Conservation (phyloP, 2,888 invertebrate species). For the Rhagium mordax region DNA sequence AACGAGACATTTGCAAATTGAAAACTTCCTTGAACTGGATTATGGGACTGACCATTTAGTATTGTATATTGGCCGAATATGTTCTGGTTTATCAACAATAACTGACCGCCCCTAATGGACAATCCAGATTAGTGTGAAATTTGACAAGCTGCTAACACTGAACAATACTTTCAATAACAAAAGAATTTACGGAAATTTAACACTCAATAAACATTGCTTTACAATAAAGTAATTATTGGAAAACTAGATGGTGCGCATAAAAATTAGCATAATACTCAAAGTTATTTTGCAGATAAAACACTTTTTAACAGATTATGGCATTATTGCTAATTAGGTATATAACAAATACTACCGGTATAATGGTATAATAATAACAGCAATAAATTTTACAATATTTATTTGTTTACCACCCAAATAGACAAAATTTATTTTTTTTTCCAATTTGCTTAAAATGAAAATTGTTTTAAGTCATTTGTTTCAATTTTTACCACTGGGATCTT, state of each 20-base stretch:
- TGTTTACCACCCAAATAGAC: too few relatives aligned
- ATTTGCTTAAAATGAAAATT: too few relatives aligned
- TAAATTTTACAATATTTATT: too few relatives aligned
- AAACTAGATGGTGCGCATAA: not conserved
- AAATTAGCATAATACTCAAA: not conserved
- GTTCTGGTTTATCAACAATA: slow-evolving; percentile 40
- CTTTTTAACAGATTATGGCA: too few relatives aligned
- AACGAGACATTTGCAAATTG: slow-evolving; percentile 1
- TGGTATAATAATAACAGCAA: too few relatives aligned
- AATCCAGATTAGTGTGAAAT: slow-evolving; percentile 48
- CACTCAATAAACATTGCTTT: slow-evolving; percentile 46
- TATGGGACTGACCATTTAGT: slow-evolving; percentile 27
- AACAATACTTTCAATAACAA: slow-evolving; percentile 46
- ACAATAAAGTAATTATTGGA: slow-evolving; percentile 33
- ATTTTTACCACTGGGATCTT: too few relatives aligned
- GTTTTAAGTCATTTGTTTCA: too few relatives aligned
- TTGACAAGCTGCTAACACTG: slow-evolving; percentile 49
- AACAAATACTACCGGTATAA: too few relatives aligned
- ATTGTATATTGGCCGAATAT: slow-evolving; percentile 34
- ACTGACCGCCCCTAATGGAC: slow-evolving; percentile 48
- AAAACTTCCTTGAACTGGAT: slow-evolving; percentile 20
- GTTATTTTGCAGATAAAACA: not conserved
- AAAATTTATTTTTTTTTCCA: too few relatives aligned
- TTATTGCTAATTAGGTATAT: too few relatives aligned
- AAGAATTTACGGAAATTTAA: slow-evolving; percentile 51